Evolutionary conservation across 92 coral and sea anemone genomes (phyloP).

Genomic region (Phenganax stokvisi): DNA sequence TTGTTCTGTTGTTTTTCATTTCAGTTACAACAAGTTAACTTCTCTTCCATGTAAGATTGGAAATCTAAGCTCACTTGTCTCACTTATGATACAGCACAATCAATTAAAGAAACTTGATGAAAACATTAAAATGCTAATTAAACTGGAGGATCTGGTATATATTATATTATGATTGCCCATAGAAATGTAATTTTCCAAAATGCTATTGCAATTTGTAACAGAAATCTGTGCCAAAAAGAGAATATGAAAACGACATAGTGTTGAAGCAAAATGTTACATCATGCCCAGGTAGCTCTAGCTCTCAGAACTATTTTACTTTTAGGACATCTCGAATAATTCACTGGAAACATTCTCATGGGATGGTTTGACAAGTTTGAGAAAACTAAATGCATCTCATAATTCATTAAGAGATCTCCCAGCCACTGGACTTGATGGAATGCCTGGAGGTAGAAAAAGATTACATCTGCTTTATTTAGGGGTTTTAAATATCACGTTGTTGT

Average conservation of each 20-base stretch:
- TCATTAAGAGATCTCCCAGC: constrained; percentile 10
- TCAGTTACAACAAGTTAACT: constrained; percentile 78
- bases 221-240: neutral
- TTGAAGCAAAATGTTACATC: no score
- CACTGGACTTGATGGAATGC: constrained; percentile 21
- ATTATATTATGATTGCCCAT: neutral
- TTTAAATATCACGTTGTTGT: no score
- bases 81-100: constrained; percentile 78
- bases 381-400: constrained; percentile 70
- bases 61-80: constrained; percentile 57
- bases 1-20: neutral
- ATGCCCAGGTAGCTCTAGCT: no score
- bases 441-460: neutral
- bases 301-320: neutral
- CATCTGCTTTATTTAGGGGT: neutral
- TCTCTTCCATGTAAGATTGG: constrained; percentile 67
- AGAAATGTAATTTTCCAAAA: neutral
- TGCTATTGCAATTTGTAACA: no score
- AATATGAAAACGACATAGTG: neutral
- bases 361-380: constrained; percentile 57
- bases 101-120: constrained; percentile 58
- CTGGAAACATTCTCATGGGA: constrained; percentile 54
- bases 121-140: constrained; percentile 60
- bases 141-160: constrained; percentile 82
- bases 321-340: constrained; percentile 82